Evolutionary conservation across 2,797 vertebrate genomes (phyloP).

Genomic region (Neostethus bicornis): DNA sequence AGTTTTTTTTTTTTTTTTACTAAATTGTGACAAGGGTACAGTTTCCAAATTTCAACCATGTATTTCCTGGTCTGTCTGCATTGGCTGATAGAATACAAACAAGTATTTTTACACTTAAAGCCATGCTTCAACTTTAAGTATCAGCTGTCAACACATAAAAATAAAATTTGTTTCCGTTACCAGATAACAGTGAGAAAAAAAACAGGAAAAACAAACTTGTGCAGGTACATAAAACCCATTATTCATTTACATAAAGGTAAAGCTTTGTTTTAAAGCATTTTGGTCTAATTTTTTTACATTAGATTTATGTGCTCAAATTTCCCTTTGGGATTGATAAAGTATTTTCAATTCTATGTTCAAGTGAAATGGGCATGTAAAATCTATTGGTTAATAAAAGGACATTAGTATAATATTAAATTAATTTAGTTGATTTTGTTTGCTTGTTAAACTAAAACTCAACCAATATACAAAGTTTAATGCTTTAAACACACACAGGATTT

Average conservation of each 20-base stretch:
- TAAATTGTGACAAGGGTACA: too few relatives aligned
- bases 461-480: slow-evolving; percentile 39
- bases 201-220: background rate
- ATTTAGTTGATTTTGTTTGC: background rate
- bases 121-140: background rate
- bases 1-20: too few relatives aligned
- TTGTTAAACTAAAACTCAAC: slow-evolving; percentile 22
- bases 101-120: background rate
- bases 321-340: too few relatives aligned
- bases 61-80: background rate
- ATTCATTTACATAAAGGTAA: too few relatives aligned
- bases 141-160: background rate
- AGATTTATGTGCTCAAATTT: too few relatives aligned
- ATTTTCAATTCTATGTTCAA: background rate
- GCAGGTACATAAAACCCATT: too few relatives aligned
- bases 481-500: slow-evolving; percentile 17
- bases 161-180: background rate
- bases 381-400: background rate
- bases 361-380: background rate
- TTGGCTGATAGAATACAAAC: background rate
- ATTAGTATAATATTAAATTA: background rate
- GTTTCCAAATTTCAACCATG: too few relatives aligned
- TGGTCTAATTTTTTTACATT: background rate
- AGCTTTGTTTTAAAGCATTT: background rate
- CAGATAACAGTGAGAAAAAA: background rate